These are phyloP conservation scores for Nerophis lumbriciformis DNA, from an alignment of 2,113 vertebrate species.

Conservation along the genomic window DNA sequence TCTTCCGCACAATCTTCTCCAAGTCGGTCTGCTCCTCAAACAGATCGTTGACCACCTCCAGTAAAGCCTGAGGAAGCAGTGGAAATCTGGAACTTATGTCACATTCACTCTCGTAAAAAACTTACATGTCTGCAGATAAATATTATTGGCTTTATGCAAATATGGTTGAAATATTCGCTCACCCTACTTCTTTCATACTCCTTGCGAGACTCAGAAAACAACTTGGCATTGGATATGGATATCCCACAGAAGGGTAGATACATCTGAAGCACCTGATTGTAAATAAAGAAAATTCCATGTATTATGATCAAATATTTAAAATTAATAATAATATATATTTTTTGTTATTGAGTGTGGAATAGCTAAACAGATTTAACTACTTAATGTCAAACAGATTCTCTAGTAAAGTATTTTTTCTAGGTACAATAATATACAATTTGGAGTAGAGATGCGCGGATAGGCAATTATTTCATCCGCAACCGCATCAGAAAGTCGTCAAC, in stretches of 20 bases:
- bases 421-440: too few relatives aligned
- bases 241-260: conserved; percentile 75
- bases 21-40: conserved; percentile 78
- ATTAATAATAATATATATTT: background rate
- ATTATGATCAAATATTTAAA: background rate
- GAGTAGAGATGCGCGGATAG: too few relatives aligned
- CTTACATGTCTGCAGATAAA: too few relatives aligned
- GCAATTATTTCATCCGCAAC: too few relatives aligned
- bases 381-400: background rate
- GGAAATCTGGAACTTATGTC: background rate
- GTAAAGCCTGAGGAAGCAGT: conserved; percentile 55
- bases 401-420: too few relatives aligned
- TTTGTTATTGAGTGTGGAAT: background rate
- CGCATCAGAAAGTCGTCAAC: too few relatives aligned
- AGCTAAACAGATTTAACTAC: background rate
- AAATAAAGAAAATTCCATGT: background rate
- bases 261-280: conserved; percentile 72
- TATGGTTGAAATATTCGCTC: conserved; percentile 35
- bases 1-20: conserved; percentile 79
- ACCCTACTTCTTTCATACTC: conserved; percentile 75
- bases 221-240: conserved; percentile 72
- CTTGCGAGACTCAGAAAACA: conserved; percentile 75
- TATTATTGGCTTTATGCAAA: conserved; percentile 1
- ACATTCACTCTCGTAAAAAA: too few relatives aligned
- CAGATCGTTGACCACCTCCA: conserved; percentile 77